phyloP scores from a whole-genome alignment of 2,797 vertebrate species.

The Apogon hyalosoma region DNA sequence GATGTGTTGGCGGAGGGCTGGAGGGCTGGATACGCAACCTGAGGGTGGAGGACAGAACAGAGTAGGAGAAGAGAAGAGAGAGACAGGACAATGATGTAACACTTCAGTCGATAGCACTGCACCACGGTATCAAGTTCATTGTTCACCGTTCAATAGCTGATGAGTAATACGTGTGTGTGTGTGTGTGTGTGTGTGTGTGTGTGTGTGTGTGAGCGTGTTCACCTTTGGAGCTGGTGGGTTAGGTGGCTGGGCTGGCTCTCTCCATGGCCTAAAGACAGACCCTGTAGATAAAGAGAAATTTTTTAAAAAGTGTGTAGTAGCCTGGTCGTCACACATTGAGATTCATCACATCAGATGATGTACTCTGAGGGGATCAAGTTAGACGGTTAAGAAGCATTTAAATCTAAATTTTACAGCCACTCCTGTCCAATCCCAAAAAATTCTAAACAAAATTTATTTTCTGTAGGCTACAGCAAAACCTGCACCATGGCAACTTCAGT shows the following conservation, averaged over 20 bases:
- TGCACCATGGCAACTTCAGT: no score
- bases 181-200: slow-evolving; percentile 13
- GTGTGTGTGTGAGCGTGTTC: slow-evolving; percentile 30
- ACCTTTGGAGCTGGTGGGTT: slow-evolving; percentile 99
- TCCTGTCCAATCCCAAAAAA: background rate
- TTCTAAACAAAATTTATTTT: background rate
- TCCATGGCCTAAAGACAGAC: slow-evolving; percentile 89
- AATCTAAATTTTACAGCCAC: background rate
- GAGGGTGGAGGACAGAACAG: slow-evolving; percentile 50
- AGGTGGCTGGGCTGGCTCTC: slow-evolving; percentile 98
- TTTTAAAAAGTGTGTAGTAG: background rate
- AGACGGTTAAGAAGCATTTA: background rate
- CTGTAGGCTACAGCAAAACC: no score
- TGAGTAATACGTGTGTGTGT: slow-evolving; percentile 43
- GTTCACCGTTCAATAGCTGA: slow-evolving; percentile 52
- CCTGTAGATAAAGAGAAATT: slow-evolving; percentile 84
- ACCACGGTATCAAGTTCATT: slow-evolving; percentile 51
- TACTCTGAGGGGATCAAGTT: background rate
- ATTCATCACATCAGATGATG: background rate
- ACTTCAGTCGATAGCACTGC: slow-evolving; percentile 62
- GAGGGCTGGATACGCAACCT: slow-evolving; percentile 98
- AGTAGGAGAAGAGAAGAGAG: slow-evolving; percentile 62
- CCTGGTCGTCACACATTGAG: background rate
- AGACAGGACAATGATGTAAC: slow-evolving; percentile 66
- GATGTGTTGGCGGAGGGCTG: slow-evolving; percentile 96